These are phyloP conservation scores for Pseudopleuronectes americanus DNA, from an alignment of 2,797 vertebrate genomes.

Conservation along the genomic window DNA sequence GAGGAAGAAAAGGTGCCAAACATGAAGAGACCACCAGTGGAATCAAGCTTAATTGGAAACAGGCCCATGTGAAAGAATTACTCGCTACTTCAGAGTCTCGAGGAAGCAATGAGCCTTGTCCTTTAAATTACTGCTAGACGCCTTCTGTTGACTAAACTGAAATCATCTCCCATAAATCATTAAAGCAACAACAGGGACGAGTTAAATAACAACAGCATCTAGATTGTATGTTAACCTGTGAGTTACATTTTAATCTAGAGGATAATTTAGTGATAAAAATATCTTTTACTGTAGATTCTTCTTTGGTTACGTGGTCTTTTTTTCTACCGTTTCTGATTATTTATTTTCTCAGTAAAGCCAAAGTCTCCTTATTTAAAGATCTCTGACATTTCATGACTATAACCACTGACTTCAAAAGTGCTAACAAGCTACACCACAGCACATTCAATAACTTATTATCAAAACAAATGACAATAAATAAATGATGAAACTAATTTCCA, in stretches of 20 bases:
- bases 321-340: no score
- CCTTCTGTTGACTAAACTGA: slow-evolving; percentile 4
- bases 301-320: not conserved
- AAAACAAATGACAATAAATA: no score
- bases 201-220: not conserved
- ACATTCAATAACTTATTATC: no score
- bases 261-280: no score
- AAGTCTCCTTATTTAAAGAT: no score
- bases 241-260: no score
- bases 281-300: not conserved
- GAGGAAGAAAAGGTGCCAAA: slow-evolving; percentile 33
- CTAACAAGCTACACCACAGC: no score
- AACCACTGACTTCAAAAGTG: no score
- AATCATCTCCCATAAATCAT: not conserved
- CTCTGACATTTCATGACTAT: no score
- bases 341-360: no score
- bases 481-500: no score
- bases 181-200: not conserved
- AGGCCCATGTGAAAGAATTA: slow-evolving; percentile 13
- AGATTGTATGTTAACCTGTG: no score
- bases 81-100: slow-evolving; percentile 4
- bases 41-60: slow-evolving; percentile 13
- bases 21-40: slow-evolving; percentile 44
- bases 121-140: slow-evolving; percentile 6
- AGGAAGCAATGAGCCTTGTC: slow-evolving; percentile 8